Percentiles rank a stretch among this genome's conserved stretches.
Conservation (phyloP, 2,113 vertebrate genomes). For the Notarius lentiginosus region DNA sequence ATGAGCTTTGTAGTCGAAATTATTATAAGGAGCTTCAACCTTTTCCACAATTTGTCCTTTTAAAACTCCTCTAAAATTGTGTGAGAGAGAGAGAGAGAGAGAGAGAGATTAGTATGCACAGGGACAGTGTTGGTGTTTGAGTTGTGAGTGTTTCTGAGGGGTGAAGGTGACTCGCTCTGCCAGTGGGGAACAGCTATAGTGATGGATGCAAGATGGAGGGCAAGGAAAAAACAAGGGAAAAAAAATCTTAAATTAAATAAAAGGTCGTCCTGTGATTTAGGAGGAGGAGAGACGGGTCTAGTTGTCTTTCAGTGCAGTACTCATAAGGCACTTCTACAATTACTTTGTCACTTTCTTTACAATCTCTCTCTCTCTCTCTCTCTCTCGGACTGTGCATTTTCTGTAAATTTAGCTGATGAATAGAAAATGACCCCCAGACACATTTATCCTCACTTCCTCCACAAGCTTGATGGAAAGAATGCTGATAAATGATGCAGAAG, state of each 20-base stretch:
- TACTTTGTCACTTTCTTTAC: constrained; percentile 16
- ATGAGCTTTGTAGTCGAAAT: neutral
- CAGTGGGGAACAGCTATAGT: constrained; percentile 46
- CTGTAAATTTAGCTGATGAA: constrained; percentile 58
- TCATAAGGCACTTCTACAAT: constrained; percentile 48
- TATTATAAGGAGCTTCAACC: neutral
- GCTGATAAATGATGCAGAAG: constrained; percentile 27
- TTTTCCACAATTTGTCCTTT: neutral
- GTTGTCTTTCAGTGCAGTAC: constrained; percentile 65
- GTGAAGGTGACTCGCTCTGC: constrained; percentile 46
- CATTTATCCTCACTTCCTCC: constrained; percentile 37
- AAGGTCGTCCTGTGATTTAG: constrained; percentile 58
- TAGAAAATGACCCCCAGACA: constrained; percentile 54
- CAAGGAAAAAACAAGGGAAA: constrained; percentile 16
- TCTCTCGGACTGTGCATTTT: constrained; percentile 38
- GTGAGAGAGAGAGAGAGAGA: neutral
- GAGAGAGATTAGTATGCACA: neutral
- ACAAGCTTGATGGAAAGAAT: constrained; percentile 20
- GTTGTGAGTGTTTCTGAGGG: constrained; percentile 10
- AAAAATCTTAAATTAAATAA: constrained; percentile 32
- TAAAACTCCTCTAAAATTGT: neutral
- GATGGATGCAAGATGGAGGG: constrained; percentile 63
- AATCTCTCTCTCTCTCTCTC: constrained; percentile 16
- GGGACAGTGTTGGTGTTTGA: neutral
- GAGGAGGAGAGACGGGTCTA: constrained; percentile 55